Percentiles rank a stretch among this genome's conserved stretches.
Evolutionary conservation across 2,888 invertebrate species (phyloP).

Genomic region (Tribolium freemani): DNA sequence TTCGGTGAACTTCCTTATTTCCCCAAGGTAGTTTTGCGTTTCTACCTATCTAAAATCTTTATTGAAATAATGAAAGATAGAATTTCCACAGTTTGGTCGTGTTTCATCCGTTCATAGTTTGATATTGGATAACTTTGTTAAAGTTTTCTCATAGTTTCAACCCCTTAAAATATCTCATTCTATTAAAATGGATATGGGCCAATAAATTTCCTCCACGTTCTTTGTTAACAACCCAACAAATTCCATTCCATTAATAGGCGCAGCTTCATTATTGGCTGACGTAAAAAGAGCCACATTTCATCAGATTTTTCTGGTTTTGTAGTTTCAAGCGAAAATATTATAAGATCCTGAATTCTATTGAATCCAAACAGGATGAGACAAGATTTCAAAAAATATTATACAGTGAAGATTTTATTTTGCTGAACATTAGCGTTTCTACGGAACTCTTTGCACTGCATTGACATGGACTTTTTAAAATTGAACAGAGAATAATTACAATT

Average conservation of each 20-base stretch:
- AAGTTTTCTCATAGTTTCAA: neutral
- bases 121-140: neutral
- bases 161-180: neutral
- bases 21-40: neutral
- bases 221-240: neutral
- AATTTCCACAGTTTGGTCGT: constrained; percentile 2
- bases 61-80: neutral
- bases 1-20: constrained; percentile 1
- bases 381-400: too few species aligned
- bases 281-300: neutral
- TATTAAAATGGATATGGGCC: neutral
- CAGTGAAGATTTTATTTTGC: too few species aligned
- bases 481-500: too few species aligned
- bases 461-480: too few species aligned
- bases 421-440: too few species aligned
- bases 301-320: neutral
- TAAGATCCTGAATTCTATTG: too few species aligned
- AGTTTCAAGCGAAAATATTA: too few species aligned
- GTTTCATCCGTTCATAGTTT: neutral
- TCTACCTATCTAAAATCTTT: constrained; percentile 5
- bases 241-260: neutral
- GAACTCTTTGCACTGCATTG: too few species aligned
- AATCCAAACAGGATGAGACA: too few species aligned
- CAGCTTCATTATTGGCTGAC: neutral
- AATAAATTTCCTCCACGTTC: neutral